phyloP scores from a whole-genome alignment of 2,113 vertebrate genomes.

The Hyaena hyaena region DNA sequence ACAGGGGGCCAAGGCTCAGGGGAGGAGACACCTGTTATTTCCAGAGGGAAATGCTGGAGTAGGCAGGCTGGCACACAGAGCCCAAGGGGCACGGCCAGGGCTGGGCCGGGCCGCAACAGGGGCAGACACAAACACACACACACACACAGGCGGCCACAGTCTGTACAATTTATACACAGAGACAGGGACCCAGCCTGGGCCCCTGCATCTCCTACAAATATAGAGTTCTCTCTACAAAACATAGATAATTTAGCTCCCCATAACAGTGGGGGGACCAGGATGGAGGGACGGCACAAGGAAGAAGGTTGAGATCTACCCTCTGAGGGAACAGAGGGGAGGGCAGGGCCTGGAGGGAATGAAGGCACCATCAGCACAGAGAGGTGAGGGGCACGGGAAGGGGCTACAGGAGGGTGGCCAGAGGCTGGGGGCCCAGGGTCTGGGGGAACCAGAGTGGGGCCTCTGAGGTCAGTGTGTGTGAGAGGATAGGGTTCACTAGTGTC shows the following conservation, averaged over 20 bases:
- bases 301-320: not conserved
- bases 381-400: not conserved
- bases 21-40: not conserved
- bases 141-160: not conserved
- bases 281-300: not conserved
- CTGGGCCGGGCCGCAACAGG: not conserved
- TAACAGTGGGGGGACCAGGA: not conserved
- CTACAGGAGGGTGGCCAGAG: slow-evolving; percentile 37
- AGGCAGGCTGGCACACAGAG: not conserved
- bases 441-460: slow-evolving; percentile 64
- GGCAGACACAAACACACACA: slow-evolving; percentile 5
- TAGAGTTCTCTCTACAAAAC: slow-evolving; percentile 81
- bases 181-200: slow-evolving; percentile 30
- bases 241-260: slow-evolving; percentile 81
- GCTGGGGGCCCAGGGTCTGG: slow-evolving; percentile 37
- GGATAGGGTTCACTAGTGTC: slow-evolving; percentile 66
- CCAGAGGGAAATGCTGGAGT: not conserved
- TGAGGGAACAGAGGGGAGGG: not conserved
- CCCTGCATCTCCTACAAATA: slow-evolving; percentile 73
- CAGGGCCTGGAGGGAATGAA: not conserved
- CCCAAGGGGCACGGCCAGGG: not conserved
- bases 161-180: slow-evolving; percentile 83
- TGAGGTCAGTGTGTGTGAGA: slow-evolving; percentile 68
- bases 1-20: not conserved
- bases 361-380: slow-evolving; percentile 48